Conservation (phyloP, 2,113 vertebrate species). For the Pseudorasbora parva region DNA sequence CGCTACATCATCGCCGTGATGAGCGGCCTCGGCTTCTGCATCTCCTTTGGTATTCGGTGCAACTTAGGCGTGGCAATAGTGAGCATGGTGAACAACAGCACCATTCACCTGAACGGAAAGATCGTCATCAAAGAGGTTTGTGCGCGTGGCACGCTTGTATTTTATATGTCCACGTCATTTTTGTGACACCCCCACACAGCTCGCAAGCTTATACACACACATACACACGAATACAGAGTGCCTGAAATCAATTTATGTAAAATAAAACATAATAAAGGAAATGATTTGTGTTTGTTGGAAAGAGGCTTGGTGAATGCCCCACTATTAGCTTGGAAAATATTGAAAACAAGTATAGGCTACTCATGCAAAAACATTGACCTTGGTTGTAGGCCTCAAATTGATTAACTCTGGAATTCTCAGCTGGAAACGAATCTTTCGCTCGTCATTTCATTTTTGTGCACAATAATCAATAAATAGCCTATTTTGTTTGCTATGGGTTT, state of each 20-base stretch:
- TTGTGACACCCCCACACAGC: background rate
- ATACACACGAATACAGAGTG: background rate
- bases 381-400: constrained; percentile 14
- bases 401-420: constrained; percentile 10
- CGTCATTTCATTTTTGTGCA: background rate
- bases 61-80: constrained; percentile 99
- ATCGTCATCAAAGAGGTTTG: constrained; percentile 95
- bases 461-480: constrained; percentile 13
- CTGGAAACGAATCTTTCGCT: background rate
- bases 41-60: constrained; percentile 97
- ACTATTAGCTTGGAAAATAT: background rate
- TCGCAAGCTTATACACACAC: no score
- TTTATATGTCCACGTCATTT: constrained; percentile 26
- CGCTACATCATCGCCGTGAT: constrained; percentile 98
- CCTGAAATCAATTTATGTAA: background rate
- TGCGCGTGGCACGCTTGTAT: constrained; percentile 28
- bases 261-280: background rate
- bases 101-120: constrained; percentile 89
- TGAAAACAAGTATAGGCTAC: background rate
- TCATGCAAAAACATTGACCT: constrained; percentile 39
- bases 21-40: constrained; percentile 98
- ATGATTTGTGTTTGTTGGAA: background rate
- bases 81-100: constrained; percentile 99
- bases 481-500: background rate
- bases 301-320: background rate